Conservation (phyloP, 2,113 vertebrate genomes). For the Parotia lawesii region DNA sequence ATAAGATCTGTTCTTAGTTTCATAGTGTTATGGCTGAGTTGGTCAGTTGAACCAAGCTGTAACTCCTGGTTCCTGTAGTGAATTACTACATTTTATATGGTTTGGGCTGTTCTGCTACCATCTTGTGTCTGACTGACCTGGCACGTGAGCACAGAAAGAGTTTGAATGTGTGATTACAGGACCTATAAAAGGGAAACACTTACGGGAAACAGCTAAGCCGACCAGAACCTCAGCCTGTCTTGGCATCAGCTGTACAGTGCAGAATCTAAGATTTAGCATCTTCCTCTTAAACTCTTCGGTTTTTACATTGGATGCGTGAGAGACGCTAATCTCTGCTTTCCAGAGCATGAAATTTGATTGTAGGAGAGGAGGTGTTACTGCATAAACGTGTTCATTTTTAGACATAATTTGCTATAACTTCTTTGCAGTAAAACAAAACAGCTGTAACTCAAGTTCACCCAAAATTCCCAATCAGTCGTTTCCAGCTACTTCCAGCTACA, state of each 20-base stretch:
- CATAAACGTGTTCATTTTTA: slow-evolving; percentile 32
- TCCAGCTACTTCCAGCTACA: not conserved
- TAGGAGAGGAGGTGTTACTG: slow-evolving; percentile 25
- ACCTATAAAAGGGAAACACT: not conserved
- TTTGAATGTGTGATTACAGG: not conserved
- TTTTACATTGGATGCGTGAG: not conserved
- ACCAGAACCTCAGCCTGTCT: not conserved
- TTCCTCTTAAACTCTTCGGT: not conserved
- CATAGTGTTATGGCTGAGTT: not conserved
- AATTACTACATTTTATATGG: not conserved
- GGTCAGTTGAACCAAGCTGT: not conserved
- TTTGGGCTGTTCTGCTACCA: not conserved
- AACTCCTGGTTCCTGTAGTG: not conserved
- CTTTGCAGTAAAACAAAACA: slow-evolving; percentile 27
- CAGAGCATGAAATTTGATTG: slow-evolving; percentile 21
- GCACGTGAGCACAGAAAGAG: not conserved
- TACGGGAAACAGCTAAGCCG: not conserved
- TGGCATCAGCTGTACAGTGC: not conserved
- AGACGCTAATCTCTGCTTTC: slow-evolving; percentile 6
- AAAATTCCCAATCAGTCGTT: not conserved
- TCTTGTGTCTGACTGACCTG: not conserved
- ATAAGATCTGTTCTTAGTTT: not conserved
- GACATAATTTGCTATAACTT: slow-evolving; percentile 4
- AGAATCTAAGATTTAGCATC: not conserved
- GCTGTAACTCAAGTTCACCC: slow-evolving; percentile 39